phyloP scores from a whole-genome alignment of 2,888 invertebrate genomes.

The Andrena haemorrhoa region DNA sequence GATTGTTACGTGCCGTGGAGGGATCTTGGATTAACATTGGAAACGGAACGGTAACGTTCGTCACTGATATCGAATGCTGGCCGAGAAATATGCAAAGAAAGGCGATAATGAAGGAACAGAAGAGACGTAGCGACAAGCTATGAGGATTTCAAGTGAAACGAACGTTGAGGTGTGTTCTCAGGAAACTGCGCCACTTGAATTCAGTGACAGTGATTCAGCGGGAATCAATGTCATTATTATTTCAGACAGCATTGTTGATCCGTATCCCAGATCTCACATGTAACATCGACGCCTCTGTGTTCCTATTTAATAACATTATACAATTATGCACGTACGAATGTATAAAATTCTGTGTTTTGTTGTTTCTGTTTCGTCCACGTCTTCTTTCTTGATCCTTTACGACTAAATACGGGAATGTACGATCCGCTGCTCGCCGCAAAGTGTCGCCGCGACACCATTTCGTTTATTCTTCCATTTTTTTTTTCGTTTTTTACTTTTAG shows the following conservation, averaged over 20 bases:
- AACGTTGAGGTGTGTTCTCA: conserved; percentile 8
- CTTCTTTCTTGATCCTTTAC: conserved; percentile 69
- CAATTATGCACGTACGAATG: conserved; percentile 84
- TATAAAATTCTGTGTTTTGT: conserved; percentile 81
- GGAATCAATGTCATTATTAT: conserved; percentile 62
- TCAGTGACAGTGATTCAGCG: conserved; percentile 55
- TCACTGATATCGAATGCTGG: no score
- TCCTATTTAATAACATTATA: conserved; percentile 78
- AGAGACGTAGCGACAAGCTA: no score
- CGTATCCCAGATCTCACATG: conserved; percentile 66
- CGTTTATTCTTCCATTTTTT: neutral
- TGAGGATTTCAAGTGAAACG: conserved; percentile 16
- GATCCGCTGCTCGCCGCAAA: conserved; percentile 68
- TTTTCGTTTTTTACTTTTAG: conserved; percentile 14
- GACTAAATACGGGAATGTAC: conserved; percentile 78
- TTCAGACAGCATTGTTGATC: conserved; percentile 62
- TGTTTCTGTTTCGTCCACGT: conserved; percentile 16
- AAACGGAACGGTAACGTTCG: neutral
- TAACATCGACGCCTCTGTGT: conserved; percentile 69
- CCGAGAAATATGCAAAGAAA: neutral
- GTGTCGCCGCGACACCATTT: conserved; percentile 37
- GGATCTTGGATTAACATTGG: neutral
- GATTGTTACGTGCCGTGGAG: no score
- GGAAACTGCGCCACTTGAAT: conserved; percentile 37
- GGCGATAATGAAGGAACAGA: no score